A percentile compares a stretch with the other conserved stretches of the same genome.
These are phyloP conservation scores for Folsomia candida DNA, from an alignment of 2,888 invertebrate species.

Conservation along the genomic window DNA sequence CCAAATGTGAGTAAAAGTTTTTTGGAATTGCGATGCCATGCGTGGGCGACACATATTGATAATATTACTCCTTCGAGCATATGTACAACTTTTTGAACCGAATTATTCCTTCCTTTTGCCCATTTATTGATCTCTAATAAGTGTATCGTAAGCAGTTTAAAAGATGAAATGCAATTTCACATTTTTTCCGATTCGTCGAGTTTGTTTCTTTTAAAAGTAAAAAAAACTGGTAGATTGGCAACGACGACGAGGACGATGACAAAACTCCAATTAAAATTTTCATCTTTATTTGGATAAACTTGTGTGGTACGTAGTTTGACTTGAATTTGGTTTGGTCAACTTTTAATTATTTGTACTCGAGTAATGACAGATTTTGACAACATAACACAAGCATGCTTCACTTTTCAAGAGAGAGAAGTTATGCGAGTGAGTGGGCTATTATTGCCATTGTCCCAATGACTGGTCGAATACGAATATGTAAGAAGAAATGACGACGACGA, in stretches of 20 bases:
- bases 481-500: no score
- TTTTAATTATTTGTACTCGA: neutral
- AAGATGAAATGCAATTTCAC: neutral
- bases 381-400: neutral
- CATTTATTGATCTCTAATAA: no score
- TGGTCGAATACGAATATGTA: neutral
- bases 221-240: no score
- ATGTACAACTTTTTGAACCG: no score
- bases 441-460: conserved; percentile 1
- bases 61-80: no score
- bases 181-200: no score
- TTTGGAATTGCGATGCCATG: neutral
- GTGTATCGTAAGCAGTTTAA: no score
- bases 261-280: neutral
- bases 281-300: neutral
- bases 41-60: no score
- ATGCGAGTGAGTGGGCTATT: neutral
- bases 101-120: neutral
- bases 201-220: no score
- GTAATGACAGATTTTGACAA: conserved; percentile 5
- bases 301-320: neutral
- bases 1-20: neutral
- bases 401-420: neutral
- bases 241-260: no score
- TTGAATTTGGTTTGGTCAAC: neutral